These are phyloP conservation scores for Protonemura montana DNA, from an alignment of 2,888 invertebrate species.

Conservation along the genomic window DNA sequence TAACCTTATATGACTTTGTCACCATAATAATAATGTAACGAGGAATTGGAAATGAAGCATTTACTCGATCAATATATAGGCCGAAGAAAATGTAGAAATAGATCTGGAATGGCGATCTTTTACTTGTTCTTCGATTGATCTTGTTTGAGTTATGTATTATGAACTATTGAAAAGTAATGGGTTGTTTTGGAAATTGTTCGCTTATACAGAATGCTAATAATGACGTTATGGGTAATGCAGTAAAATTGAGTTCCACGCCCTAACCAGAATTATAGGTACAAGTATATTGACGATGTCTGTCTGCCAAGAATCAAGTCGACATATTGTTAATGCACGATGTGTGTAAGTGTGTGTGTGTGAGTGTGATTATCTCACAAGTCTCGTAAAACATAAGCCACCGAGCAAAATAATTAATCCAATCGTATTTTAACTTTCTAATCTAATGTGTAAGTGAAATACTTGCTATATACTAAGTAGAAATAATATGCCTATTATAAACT, in stretches of 20 bases:
- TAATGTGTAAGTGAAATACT: slow-evolving; percentile 40
- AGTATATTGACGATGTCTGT: not conserved
- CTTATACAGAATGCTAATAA: not conserved
- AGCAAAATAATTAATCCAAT: slow-evolving; percentile 32
- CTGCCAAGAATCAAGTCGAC: not conserved
- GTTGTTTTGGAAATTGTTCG: not conserved
- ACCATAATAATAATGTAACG: not conserved
- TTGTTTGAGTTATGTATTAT: not conserved
- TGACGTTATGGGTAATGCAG: not conserved
- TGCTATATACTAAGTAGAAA: slow-evolving; percentile 22
- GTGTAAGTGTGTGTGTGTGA: no score
- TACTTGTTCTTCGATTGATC: not conserved
- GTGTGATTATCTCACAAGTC: slow-evolving; percentile 21
- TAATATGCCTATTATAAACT: slow-evolving; percentile 40
- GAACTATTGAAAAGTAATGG: not conserved
- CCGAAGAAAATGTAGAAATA: not conserved
- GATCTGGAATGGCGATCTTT: not conserved
- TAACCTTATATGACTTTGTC: not conserved
- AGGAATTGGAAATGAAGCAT: not conserved
- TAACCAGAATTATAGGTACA: not conserved
- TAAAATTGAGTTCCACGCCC: not conserved
- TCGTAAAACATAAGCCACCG: slow-evolving; percentile 21
- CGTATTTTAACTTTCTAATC: slow-evolving; percentile 40
- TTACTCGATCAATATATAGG: not conserved
- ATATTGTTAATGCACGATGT: not conserved